These are phyloP conservation scores for Corythucha ciliata DNA, from an alignment of 2,888 invertebrate genomes.

Conservation along the genomic window DNA sequence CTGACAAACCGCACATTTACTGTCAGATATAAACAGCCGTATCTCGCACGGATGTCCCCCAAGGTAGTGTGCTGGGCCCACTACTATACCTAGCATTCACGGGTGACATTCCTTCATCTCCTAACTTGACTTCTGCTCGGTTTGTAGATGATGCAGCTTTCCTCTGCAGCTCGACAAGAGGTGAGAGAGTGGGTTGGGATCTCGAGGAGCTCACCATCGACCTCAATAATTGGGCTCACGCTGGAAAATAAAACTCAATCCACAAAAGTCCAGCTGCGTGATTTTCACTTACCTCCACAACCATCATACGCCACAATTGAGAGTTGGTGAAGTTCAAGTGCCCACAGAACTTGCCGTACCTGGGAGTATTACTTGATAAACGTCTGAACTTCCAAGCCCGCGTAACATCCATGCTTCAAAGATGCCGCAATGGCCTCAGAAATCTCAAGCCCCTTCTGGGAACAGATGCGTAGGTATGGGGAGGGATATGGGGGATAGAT, in stretches of 20 bases:
- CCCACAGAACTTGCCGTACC: neutral
- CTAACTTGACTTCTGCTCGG: too few relatives aligned
- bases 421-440: too few relatives aligned
- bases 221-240: neutral
- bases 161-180: too few relatives aligned
- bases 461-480: too few relatives aligned
- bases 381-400: slow-evolving; percentile 1
- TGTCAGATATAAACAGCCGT: neutral
- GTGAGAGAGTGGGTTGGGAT: too few relatives aligned
- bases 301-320: neutral
- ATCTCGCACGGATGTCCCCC: neutral
- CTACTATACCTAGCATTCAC: too few relatives aligned
- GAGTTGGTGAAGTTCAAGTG: neutral
- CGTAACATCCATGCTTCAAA: neutral
- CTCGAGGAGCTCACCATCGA: neutral
- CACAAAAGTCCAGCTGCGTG: slow-evolving; percentile 7
- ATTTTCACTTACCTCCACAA: slow-evolving; percentile 9
- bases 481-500: too few relatives aligned
- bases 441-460: too few relatives aligned
- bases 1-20: neutral
- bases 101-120: too few relatives aligned
- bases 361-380: slow-evolving; percentile 10
- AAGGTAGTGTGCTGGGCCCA: too few relatives aligned
- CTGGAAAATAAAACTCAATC: slow-evolving; percentile 9
- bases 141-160: too few relatives aligned